Conservation (phyloP, 2,888 invertebrate genomes). For the Philereme vetulata region DNA sequence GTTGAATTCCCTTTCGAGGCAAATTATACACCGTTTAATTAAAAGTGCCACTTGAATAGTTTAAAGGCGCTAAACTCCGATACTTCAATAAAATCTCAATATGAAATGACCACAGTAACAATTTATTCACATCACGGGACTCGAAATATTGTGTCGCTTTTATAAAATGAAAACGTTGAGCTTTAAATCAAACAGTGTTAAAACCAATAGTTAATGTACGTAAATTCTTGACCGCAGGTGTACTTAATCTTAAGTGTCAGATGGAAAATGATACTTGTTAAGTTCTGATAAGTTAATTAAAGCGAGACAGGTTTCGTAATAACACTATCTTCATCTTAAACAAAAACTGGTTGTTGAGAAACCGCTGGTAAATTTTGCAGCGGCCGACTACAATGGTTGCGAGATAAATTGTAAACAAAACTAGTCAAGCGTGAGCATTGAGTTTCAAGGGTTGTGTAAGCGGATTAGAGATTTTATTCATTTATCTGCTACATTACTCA, state of each 20-base stretch:
- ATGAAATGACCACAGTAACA: background rate
- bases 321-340: conserved; percentile 66
- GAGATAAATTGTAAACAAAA: conserved; percentile 69
- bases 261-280: conserved; percentile 37
- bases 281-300: conserved; percentile 44
- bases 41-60: background rate
- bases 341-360: conserved; percentile 75
- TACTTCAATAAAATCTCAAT: background rate
- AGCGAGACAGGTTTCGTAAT: conserved; percentile 57
- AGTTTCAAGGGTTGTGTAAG: conserved; percentile 27
- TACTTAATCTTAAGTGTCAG: conserved; percentile 34
- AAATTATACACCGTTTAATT: conserved; percentile 1
- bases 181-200: background rate
- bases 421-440: conserved; percentile 61
- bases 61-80: background rate
- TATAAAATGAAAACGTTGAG: background rate
- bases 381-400: conserved; percentile 63
- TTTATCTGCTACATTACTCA: background rate
- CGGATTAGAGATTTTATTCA: conserved; percentile 2
- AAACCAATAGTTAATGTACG: background rate
- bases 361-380: conserved; percentile 61
- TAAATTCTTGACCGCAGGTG: conserved; percentile 8
- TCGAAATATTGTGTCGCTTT: background rate
- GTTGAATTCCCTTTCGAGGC: background rate
- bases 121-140: background rate